phyloP scores from a whole-genome alignment of 2,888 invertebrate species.

The Lithosia quadra region DNA sequence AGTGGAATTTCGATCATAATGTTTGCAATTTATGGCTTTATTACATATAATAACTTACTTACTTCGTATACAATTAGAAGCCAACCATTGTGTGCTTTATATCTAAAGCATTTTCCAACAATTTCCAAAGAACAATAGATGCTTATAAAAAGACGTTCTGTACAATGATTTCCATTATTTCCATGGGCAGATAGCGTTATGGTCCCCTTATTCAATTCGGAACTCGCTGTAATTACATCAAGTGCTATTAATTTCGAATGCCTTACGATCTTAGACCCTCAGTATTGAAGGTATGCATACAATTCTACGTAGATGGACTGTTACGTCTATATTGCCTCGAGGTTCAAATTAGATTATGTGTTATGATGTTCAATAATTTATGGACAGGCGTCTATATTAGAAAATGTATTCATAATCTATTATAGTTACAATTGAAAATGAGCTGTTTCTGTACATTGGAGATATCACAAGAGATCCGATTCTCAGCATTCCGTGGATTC shows the following conservation, averaged over 20 bases:
- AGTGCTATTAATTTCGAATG: constrained; percentile 79
- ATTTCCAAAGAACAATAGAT: constrained; percentile 65
- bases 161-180: constrained; percentile 70
- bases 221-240: constrained; percentile 74
- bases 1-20: neutral
- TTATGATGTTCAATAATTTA: neutral
- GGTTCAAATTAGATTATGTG: neutral
- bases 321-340: neutral
- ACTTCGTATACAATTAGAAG: constrained; percentile 1
- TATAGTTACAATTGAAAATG: no score
- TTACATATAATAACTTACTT: constrained; percentile 6
- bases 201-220: constrained; percentile 76
- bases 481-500: no score
- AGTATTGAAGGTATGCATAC: constrained; percentile 61
- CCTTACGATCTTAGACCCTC: constrained; percentile 66
- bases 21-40: neutral
- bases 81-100: constrained; percentile 6
- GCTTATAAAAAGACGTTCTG: constrained; percentile 67
- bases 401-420: no score
- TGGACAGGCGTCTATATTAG: no score
- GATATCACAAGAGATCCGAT: no score
- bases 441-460: no score
- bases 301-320: constrained; percentile 26
- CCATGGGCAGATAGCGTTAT: constrained; percentile 65
- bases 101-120: constrained; percentile 38